Base-by-base conservation (phyloP, 2,888 invertebrate species). In the Ophion obscuratus region DNA sequence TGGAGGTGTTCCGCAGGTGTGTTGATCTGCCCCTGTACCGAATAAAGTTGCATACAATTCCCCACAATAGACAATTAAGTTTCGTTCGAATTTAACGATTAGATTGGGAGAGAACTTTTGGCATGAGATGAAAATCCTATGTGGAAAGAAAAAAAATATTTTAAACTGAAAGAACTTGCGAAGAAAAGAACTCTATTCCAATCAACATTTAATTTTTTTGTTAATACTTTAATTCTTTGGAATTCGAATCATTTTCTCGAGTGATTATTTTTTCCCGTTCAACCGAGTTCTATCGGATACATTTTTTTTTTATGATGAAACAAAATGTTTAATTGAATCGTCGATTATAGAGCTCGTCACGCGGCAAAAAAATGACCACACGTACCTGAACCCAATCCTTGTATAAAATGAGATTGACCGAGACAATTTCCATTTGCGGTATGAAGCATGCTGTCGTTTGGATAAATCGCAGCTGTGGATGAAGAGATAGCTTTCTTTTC, bases 21-120 rank as follows among this genome's bases (percentile, higher is more conserved):
- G 64, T 61, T 70, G 77, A 78, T 81, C 73, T 78, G 68, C 77
- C 80, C 79, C 68, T 84, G 67, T 78, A 77, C 40, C 79, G 79
- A 86, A 86, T 78, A 84, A 87, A 87, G 74, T 86, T 81, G 81
- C 83, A 83, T 81, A 81, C 77, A 86, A 84, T 68, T 76, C 40
- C 75, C 59, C 62, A 79, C 36, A 71, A 73, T 74, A 75, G 81
- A 74, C 20, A 53, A 76, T 83, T 78, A 83, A 74, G 68, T 36
- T 64, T 64, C 36, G 14, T 14, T 40, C 61, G 24, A 61, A 14
- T 24, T 17, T 61, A 20, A 24, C 20, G 20, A 61, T 17, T 57
- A 3, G 5, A 57, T 57, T 57, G 6, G 11, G 2, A 24, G 20
- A 24, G 24, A 61, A 61, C 20, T 61, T 61, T 61, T 7, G 3